These are phyloP conservation scores for Nanorana parkeri DNA, from an alignment of 2,113 vertebrate species.

Conservation along the genomic window DNA sequence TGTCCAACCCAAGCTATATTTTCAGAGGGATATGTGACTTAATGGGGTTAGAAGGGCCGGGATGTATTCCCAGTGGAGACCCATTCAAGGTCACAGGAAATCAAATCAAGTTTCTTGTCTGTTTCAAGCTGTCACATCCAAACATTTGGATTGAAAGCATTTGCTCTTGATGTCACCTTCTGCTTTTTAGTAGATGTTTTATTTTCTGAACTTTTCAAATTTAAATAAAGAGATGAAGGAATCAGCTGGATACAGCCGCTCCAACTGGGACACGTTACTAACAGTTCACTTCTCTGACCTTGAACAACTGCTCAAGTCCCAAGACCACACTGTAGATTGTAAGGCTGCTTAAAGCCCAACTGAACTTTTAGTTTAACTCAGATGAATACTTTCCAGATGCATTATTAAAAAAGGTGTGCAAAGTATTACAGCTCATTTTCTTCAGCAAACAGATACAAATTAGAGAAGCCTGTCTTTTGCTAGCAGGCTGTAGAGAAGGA, in stretches of 20 bases:
- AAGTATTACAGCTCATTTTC: too few species aligned
- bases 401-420: too few species aligned
- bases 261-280: neutral
- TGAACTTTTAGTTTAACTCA: too few species aligned
- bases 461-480: too few species aligned
- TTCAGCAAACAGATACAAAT: too few species aligned
- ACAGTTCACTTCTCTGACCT: neutral
- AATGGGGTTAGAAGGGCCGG: conserved; percentile 44
- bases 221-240: conserved; percentile 13
- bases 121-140: conserved; percentile 39
- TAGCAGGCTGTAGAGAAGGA: too few species aligned
- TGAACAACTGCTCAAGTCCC: neutral
- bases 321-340: neutral
- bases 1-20: conserved; percentile 42
- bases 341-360: neutral
- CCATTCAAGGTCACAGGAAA: conserved; percentile 45
- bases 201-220: conserved; percentile 22
- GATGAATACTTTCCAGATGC: too few species aligned
- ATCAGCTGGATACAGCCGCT: neutral
- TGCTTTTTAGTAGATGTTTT: conserved; percentile 25
- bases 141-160: conserved; percentile 36
- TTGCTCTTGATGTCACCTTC: conserved; percentile 48
- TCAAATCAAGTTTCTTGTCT: conserved; percentile 37
- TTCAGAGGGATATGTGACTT: conserved; percentile 52
- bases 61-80: conserved; percentile 35